These are phyloP conservation scores for Cossypha niveicapilla DNA, from an alignment of 2,797 vertebrate genomes.

Conservation along the genomic window DNA sequence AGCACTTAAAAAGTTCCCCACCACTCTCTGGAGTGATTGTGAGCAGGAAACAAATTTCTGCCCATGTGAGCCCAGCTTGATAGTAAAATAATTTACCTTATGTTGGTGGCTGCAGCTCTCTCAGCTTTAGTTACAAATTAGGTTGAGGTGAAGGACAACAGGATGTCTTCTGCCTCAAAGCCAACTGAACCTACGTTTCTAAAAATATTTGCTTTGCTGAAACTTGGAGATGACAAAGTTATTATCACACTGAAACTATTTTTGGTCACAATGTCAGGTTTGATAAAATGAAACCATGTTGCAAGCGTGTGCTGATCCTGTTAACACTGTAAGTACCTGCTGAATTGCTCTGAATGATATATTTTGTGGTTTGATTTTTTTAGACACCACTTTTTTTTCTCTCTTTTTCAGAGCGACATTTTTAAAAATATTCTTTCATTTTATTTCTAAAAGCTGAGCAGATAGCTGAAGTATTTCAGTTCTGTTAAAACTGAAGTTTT, in stretches of 20 bases:
- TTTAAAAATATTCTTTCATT: not conserved
- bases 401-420: not conserved
- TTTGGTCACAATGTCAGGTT: not conserved
- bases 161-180: not conserved
- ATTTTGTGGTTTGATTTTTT: not conserved
- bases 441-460: not conserved
- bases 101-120: not conserved
- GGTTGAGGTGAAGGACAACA: not conserved
- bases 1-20: not conserved
- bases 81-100: not conserved
- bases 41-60: not conserved
- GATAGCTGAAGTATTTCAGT: not conserved
- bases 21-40: not conserved
- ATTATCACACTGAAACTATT: not conserved
- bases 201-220: not conserved
- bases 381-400: not conserved
- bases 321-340: not conserved
- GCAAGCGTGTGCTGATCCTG: not conserved
- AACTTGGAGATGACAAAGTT: not conserved
- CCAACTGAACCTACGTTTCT: not conserved
- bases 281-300: not conserved
- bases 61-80: accelerated
- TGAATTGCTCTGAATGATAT: not conserved
- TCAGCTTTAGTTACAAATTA: not conserved
- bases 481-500: not conserved